phyloP scores from a whole-genome alignment of 2,113 vertebrate genomes.

The Salvator merianae region DNA sequence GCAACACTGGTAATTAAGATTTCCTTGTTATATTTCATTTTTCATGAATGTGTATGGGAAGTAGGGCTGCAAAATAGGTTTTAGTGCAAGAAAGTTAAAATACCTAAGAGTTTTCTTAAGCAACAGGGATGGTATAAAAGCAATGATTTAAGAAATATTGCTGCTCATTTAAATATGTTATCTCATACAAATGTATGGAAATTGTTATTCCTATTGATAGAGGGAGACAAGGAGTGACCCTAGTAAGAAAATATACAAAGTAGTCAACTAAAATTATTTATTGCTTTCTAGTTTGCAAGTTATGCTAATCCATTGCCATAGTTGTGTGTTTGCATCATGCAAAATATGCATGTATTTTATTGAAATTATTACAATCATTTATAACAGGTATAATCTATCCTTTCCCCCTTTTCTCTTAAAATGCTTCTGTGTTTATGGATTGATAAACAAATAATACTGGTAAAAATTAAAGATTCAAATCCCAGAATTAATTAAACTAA shows the following conservation, averaged over 20 bases:
- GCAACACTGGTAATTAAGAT: not conserved
- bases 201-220: not conserved
- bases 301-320: not conserved
- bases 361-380: not conserved
- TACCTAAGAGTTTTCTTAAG: not conserved
- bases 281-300: not conserved
- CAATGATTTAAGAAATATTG: not conserved
- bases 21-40: not conserved
- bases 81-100: not conserved
- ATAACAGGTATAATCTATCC: not conserved
- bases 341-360: not conserved
- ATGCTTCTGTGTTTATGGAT: not conserved
- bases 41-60: not conserved
- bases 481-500: not conserved
- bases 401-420: not conserved
- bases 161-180: not conserved
- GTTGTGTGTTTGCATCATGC: not conserved
- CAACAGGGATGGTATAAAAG: not conserved
- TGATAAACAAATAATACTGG: not conserved
- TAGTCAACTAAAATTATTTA: not conserved
- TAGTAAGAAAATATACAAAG: not conserved
- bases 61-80: not conserved
- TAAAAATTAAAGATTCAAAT: not conserved
- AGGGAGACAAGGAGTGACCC: not conserved
- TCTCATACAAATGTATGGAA: not conserved